phyloP scores from a whole-genome alignment of 1,140 invertebrate genomes.

The Trichoplusia ni region DNA sequence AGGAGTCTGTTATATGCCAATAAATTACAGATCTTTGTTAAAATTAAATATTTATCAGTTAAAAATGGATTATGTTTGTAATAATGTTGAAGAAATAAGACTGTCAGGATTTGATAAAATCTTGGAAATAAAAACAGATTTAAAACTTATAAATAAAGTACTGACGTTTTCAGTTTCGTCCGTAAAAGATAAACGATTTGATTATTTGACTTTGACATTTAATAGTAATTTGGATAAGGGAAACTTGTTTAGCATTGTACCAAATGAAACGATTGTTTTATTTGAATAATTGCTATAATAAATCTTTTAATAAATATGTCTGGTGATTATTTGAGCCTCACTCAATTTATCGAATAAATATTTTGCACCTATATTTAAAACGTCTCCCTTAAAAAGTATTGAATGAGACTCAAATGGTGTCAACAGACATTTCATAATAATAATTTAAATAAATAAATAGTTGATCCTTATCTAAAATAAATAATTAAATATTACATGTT shows the following conservation, averaged over 20 bases:
- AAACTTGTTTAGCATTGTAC: conserved; percentile 13
- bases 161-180: too few species aligned
- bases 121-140: too few species aligned
- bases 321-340: conserved; percentile 51
- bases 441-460: conserved; percentile 50
- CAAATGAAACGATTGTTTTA: conserved; percentile 26
- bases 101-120: too few species aligned
- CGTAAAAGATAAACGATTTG: too few species aligned
- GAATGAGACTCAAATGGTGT: conserved; percentile 53
- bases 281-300: conserved; percentile 39
- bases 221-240: too few species aligned
- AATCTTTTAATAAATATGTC: conserved; percentile 45
- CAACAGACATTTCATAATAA: conserved; percentile 30
- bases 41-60: too few species aligned
- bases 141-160: too few species aligned
- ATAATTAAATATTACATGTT: conserved; percentile 46
- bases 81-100: too few species aligned
- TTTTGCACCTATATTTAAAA: conserved; percentile 75
- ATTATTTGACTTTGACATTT: too few species aligned
- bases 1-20: too few species aligned
- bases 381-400: conserved; percentile 60
- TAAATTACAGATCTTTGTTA: too few species aligned
- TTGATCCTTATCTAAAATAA: conserved; percentile 62
- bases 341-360: conserved; percentile 64
- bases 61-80: too few species aligned